These are phyloP conservation scores for Parotocinclus haroldoi DNA, from an alignment of 2,797 vertebrate species.

Conservation along the genomic window DNA sequence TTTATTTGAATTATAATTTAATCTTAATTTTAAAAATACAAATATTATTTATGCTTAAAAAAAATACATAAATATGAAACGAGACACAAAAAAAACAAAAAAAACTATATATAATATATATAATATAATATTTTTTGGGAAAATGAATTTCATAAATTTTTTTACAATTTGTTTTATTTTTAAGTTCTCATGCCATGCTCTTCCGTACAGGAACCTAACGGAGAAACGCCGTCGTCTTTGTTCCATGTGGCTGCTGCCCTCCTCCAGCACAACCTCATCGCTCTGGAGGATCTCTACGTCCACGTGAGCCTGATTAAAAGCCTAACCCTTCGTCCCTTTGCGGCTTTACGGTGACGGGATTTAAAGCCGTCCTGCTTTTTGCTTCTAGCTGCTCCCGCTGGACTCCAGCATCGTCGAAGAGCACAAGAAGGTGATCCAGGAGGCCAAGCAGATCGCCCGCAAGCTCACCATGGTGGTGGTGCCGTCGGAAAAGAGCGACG, in stretches of 20 bases:
- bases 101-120: too few relatives aligned
- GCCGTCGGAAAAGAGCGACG: conserved; percentile 92
- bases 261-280: conserved; percentile 92
- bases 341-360: not conserved
- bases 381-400: conserved; percentile 82
- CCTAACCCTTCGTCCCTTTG: too few relatives aligned
- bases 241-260: conserved; percentile 96
- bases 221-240: conserved; percentile 92
- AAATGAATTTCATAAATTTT: too few relatives aligned
- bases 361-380: not conserved
- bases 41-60: too few relatives aligned
- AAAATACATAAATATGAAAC: too few relatives aligned
- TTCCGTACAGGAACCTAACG: conserved; percentile 85
- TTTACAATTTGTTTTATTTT: too few relatives aligned
- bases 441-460: conserved; percentile 93
- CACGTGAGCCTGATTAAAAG: conserved; percentile 71
- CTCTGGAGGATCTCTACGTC: conserved; percentile 95
- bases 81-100: too few relatives aligned
- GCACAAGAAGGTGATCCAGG: conserved; percentile 86
- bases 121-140: too few relatives aligned
- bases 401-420: conserved; percentile 90
- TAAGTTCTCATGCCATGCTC: too few relatives aligned
- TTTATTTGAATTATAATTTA: too few relatives aligned
- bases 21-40: too few relatives aligned
- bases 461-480: conserved; percentile 95